These are phyloP conservation scores for Microctonus aethiopoides DNA, from an alignment of 2,888 invertebrate genomes.

Conservation along the genomic window DNA sequence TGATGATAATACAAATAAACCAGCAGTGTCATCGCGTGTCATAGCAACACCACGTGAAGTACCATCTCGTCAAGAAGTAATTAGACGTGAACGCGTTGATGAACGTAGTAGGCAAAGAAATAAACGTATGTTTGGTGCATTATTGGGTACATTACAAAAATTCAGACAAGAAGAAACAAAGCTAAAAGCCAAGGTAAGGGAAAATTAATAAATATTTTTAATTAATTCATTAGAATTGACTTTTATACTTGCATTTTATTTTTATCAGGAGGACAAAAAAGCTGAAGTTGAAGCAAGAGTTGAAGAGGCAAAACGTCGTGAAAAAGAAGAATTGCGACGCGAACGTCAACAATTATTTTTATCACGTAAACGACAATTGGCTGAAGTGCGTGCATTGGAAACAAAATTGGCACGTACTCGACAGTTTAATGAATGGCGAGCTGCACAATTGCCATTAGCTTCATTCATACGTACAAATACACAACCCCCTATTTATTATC, in stretches of 20 bases:
- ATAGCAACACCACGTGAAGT: conserved; percentile 81
- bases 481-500: conserved; percentile 88
- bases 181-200: conserved; percentile 80
- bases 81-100: conserved; percentile 86
- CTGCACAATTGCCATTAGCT: conserved; percentile 78
- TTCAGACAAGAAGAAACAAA: conserved; percentile 95
- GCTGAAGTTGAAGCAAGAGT: conserved; percentile 92
- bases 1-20: conserved; percentile 65
- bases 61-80: conserved; percentile 85
- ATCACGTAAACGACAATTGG: conserved; percentile 87
- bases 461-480: conserved; percentile 89
- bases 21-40: conserved; percentile 82
- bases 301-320: conserved; percentile 89
- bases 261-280: conserved; percentile 79
- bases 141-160: conserved; percentile 93
- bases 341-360: conserved; percentile 88
- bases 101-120: conserved; percentile 86
- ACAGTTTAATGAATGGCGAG: conserved; percentile 91
- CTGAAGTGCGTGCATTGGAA: conserved; percentile 88
- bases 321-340: conserved; percentile 85
- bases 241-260: conserved; percentile 7
- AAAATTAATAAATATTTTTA: not conserved
- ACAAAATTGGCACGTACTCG: conserved; percentile 89
- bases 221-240: not conserved
- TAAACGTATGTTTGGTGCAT: conserved; percentile 94